These are phyloP conservation scores for Corynorhinus townsendii DNA, from an alignment of 2,113 vertebrate species.

Conservation along the genomic window DNA sequence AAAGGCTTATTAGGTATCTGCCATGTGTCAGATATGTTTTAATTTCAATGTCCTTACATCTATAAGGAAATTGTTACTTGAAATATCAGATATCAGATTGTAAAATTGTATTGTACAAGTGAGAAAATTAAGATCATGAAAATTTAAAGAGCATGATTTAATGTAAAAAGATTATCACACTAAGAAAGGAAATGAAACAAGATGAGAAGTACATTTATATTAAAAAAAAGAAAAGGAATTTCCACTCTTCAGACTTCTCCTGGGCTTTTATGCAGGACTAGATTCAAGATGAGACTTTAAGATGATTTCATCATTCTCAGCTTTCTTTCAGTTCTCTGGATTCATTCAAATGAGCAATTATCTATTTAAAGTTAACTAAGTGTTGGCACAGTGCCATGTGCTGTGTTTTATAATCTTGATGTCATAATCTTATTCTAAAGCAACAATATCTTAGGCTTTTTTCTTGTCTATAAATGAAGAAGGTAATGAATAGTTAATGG, in stretches of 20 bases:
- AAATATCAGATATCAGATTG: neutral
- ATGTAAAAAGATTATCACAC: neutral
- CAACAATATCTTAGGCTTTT: neutral
- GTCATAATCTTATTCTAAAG: conserved; percentile 3
- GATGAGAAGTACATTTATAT: neutral
- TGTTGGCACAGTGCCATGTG: neutral
- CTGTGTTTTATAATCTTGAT: neutral
- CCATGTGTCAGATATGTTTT: neutral
- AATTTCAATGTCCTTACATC: neutral
- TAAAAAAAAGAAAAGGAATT: neutral
- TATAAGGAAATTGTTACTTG: conserved; percentile 7
- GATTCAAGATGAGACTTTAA: neutral
- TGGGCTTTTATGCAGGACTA: neutral
- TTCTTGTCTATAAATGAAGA: neutral
- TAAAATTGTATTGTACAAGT: neutral
- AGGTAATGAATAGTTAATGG: neutral
- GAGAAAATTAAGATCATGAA: conserved; percentile 2
- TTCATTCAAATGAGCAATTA: neutral
- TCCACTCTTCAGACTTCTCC: neutral
- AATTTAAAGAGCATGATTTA: conserved; percentile 12
- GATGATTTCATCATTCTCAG: neutral
- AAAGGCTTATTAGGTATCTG: neutral
- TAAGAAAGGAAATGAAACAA: conserved; percentile 17
- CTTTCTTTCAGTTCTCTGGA: neutral
- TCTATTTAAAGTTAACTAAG: neutral